Evolutionary conservation across 2,113 vertebrate genomes (phyloP), one percentile per base, ranked within the genome.

Genomic region (Lucifuga dentata): DNA sequence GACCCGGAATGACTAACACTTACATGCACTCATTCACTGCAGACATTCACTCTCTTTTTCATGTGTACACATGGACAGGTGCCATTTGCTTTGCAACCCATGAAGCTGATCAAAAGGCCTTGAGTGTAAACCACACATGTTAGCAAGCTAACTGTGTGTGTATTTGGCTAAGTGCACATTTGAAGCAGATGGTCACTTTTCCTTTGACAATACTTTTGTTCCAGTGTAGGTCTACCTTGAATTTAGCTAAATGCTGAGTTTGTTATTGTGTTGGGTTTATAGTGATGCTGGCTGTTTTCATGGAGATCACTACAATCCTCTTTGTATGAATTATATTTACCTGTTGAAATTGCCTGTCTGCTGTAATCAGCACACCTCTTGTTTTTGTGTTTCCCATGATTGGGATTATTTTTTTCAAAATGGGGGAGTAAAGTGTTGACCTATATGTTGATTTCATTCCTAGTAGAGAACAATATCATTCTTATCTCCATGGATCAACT

Each of bases 1-100:
- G 82, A 87, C 86, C 86, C 62, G 86, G 76, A 84, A 73, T 74
- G 76, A 60, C 52, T 53, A 32, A 65, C 43, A 52, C 51, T 56
- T 50, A 33, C 49, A 68, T 32, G 12, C 57, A 60, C 38, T 26
- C 38, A 44, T 23, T n/a, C 24, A 12, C 23, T 43, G 64, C 59
- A 76, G 72, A 83, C 49, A 69, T 59, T 68, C n/a, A 63, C 21
- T 13, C 35, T 29, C 39, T 16, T 71, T 44, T 49, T 56, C 1
- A 26, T 72, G 61, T 72, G 36, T 21, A 24, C 50, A 68, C 58
- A 77, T 72, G 35, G 59, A 57, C n/a, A 51, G 65, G 65, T 65
- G 53, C 48, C 62, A 60, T 86, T 68, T 57, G 58, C 59, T 68
- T 56, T 35, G 57, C 76, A 70, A 80, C 73, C 81, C 67, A 11